Percentiles rank a stretch among this genome's conserved stretches.
These are phyloP conservation scores for Dipodomys ordii DNA, from an alignment of 2,113 vertebrate species.

Conservation along the genomic window DNA sequence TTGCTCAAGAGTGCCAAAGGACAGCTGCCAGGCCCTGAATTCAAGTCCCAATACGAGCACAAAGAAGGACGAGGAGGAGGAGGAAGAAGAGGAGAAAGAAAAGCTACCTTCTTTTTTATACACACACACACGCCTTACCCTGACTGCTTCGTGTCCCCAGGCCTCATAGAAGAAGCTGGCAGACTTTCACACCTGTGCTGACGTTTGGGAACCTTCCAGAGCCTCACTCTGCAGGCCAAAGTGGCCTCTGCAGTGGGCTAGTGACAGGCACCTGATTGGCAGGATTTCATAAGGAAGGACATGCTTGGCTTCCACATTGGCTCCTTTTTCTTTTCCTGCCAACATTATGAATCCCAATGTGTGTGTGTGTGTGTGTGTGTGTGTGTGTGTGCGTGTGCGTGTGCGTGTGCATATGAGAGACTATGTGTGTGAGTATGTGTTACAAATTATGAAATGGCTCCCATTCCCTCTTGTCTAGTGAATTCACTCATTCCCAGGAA, in stretches of 20 bases:
- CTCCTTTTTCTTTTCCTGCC: background rate
- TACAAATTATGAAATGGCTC: background rate
- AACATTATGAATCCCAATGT: rapidly evolving
- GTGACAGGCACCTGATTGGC: background rate
- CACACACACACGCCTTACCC: background rate
- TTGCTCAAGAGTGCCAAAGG: no score
- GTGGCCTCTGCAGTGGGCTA: background rate
- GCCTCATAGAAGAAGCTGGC: background rate
- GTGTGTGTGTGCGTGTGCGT: no score
- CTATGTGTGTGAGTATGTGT: background rate
- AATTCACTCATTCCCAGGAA: background rate
- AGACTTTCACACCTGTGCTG: background rate
- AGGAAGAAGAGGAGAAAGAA: background rate
- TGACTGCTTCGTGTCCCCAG: background rate
- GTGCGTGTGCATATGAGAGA: no score
- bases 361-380: no score
- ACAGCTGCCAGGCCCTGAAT: no score
- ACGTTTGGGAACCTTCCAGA: background rate
- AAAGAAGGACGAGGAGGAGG: no score
- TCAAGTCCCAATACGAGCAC: no score
- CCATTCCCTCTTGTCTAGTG: background rate
- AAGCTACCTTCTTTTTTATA: background rate
- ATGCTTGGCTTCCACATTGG: rapidly evolving
- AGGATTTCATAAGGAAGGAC: background rate
- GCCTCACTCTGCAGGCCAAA: no score